Conservation (phyloP, 2,797 vertebrate genomes). For the Pangasius sanitwongsei region DNA sequence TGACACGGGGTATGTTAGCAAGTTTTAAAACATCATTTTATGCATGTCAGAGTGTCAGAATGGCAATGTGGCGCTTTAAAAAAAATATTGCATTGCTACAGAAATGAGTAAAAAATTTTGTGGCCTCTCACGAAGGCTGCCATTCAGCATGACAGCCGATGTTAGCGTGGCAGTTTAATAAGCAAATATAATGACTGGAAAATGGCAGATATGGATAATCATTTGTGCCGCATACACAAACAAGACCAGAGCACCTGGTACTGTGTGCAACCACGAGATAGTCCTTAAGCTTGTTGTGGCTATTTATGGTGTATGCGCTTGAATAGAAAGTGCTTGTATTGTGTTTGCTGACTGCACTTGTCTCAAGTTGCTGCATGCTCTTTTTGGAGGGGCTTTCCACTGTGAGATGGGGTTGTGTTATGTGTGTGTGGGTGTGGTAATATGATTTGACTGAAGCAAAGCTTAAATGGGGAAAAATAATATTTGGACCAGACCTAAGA, state of each 20-base stretch:
- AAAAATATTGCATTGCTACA: constrained; percentile 25
- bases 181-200: constrained; percentile 45
- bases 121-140: constrained; percentile 31
- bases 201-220: constrained; percentile 32
- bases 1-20: not conserved
- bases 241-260: not conserved
- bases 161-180: constrained; percentile 45
- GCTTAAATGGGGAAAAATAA: not conserved
- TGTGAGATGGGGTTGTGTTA: not conserved
- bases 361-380: constrained; percentile 19
- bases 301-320: constrained; percentile 27
- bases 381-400: constrained; percentile 40
- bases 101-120: constrained; percentile 33
- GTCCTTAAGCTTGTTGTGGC: constrained; percentile 14
- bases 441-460: not conserved
- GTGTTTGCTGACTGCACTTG: constrained; percentile 37
- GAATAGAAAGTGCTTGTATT: constrained; percentile 14
- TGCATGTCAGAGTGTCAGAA: constrained; percentile 13
- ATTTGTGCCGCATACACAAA: constrained; percentile 30
- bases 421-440: not conserved
- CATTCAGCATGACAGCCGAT: constrained; percentile 22
- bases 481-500: constrained; percentile 16
- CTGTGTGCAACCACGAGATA: not conserved
- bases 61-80: constrained; percentile 15
- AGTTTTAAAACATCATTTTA: constrained; percentile 44